phyloP scores from a whole-genome alignment of 2,113 vertebrate species.

The Tragelaphus imberbis region DNA sequence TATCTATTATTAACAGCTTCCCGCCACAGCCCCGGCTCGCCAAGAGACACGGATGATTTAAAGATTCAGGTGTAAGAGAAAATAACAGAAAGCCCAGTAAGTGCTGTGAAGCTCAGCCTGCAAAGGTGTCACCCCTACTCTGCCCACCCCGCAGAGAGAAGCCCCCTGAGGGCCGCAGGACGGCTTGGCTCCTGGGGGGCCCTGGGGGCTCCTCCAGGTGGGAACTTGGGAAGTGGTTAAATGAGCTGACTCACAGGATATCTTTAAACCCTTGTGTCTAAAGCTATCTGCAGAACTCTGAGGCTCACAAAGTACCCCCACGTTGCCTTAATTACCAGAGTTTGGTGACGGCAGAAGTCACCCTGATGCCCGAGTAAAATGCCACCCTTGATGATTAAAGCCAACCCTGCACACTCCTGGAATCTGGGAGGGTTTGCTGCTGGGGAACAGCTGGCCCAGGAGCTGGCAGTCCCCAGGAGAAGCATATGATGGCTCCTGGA shows the following conservation, averaged over 20 bases:
- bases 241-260: neutral
- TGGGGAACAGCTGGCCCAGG: neutral
- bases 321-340: neutral
- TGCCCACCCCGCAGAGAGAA: neutral
- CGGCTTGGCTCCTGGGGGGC: no score
- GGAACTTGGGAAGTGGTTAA: neutral
- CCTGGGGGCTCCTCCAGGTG: neutral
- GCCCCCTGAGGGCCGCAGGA: neutral
- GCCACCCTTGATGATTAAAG: neutral
- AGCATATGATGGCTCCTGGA: rapidly evolving
- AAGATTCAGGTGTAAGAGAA: conserved; percentile 45
- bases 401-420: neutral
- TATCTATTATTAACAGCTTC: conserved; percentile 74
- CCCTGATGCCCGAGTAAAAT: neutral
- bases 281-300: neutral
- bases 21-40: neutral
- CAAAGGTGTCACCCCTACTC: neutral
- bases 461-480: rapidly evolving
- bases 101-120: neutral
- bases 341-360: neutral
- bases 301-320: neutral
- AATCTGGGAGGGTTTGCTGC: neutral
- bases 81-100: neutral
- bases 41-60: conserved; percentile 7
- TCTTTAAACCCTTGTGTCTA: neutral